Conservation (phyloP, 1,140 invertebrate genomes). For the Lepeophtheirus salmonis region DNA sequence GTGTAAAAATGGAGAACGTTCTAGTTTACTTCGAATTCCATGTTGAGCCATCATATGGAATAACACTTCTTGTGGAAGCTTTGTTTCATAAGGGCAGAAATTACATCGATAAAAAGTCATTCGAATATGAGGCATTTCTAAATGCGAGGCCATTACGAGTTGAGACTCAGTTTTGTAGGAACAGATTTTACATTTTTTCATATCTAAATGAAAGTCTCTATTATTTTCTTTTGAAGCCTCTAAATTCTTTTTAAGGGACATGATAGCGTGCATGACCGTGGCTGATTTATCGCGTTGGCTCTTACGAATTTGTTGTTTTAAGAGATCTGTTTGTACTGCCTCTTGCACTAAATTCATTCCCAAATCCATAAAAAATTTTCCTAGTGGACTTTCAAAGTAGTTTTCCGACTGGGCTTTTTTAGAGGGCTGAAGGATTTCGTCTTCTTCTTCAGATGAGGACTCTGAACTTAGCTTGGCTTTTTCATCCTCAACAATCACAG, state of each 20-base stretch:
- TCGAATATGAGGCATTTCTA: slow-evolving; percentile 77
- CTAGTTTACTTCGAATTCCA: slow-evolving; percentile 54
- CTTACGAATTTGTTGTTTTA: slow-evolving; percentile 66
- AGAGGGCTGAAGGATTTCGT: slow-evolving; percentile 20
- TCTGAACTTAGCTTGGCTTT: slow-evolving; percentile 22
- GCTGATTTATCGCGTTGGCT: slow-evolving; percentile 26
- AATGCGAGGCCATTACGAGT: slow-evolving; percentile 65
- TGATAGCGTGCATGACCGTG: slow-evolving; percentile 39
- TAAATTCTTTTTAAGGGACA: slow-evolving; percentile 56
- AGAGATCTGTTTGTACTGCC: slow-evolving; percentile 70
- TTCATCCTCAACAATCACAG: slow-evolving; percentile 23
- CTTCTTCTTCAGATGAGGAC: slow-evolving; percentile 18
- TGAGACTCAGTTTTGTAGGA: slow-evolving; percentile 77
- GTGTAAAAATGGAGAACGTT: slow-evolving; percentile 63
- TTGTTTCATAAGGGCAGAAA: slow-evolving; percentile 60
- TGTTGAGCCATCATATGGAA: slow-evolving; percentile 81
- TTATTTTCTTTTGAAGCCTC: slow-evolving; percentile 74
- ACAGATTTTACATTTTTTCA: slow-evolving; percentile 72
- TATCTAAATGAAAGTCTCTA: slow-evolving; percentile 52
- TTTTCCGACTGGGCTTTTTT: slow-evolving; percentile 20
- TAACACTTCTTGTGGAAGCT: slow-evolving; percentile 60
- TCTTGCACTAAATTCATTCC: slow-evolving; percentile 78
- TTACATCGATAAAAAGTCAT: slow-evolving; percentile 51
- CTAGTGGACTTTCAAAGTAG: slow-evolving; percentile 65
- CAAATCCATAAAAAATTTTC: slow-evolving; percentile 79